Percentiles rank a stretch among this genome's conserved stretches.
phyloP scores from a whole-genome alignment of 2,797 vertebrate genomes.

The Notolepis coatsorum region DNA sequence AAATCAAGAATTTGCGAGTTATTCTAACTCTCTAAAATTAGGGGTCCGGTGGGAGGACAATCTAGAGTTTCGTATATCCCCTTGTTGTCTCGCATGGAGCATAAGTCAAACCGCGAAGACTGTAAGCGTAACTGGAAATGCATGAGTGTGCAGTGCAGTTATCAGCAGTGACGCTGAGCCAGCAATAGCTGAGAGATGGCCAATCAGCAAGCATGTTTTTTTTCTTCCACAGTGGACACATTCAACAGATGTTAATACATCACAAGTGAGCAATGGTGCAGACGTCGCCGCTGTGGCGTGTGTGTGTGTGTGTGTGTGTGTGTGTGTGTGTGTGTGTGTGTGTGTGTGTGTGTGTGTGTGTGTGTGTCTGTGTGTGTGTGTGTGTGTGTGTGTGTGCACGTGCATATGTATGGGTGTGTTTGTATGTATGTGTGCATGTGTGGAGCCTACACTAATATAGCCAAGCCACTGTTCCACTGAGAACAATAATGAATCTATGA shows the following conservation, averaged over 20 bases:
- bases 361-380: no score
- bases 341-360: neutral
- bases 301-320: slow-evolving; percentile 1
- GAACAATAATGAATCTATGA: neutral
- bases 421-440: no score
- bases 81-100: neutral
- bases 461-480: slow-evolving; percentile 2
- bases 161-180: slow-evolving; percentile 35
- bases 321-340: slow-evolving; percentile 15
- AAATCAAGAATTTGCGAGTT: neutral
- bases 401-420: no score
- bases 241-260: slow-evolving; percentile 8
- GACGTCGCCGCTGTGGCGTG: neutral
- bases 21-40: slow-evolving; percentile 8
- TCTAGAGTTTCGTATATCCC: slow-evolving; percentile 1
- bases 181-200: slow-evolving; percentile 1
- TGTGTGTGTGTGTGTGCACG: slow-evolving; percentile 2
- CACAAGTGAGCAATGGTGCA: neutral
- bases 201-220: neutral
- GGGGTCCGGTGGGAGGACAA: neutral
- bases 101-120: slow-evolving; percentile 1
- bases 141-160: slow-evolving; percentile 15
- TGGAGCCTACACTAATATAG: no score
- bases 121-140: slow-evolving; percentile 25
- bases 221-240: slow-evolving; percentile 14